phyloP scores from a whole-genome alignment of 2,113 vertebrate genomes.

The Plestiodon gilberti region DNA sequence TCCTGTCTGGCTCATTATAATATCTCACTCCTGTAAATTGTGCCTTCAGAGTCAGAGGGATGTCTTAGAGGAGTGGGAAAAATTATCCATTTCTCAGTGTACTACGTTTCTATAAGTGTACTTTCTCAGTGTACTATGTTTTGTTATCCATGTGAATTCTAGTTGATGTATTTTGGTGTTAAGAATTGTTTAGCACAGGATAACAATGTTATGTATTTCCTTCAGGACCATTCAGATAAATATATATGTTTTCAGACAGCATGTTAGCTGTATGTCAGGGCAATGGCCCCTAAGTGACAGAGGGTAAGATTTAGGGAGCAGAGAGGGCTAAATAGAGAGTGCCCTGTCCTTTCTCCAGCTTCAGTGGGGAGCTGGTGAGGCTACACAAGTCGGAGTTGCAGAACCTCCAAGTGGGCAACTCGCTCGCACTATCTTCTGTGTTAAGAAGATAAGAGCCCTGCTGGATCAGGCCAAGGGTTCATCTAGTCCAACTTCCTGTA shows the following conservation, averaged over 20 bases:
- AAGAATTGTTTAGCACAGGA: not conserved
- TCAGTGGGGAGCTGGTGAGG: too few species aligned
- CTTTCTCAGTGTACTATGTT: not conserved
- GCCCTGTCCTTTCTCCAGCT: too few species aligned
- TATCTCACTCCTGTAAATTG: not conserved
- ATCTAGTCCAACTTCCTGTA: too few species aligned
- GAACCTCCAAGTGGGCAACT: too few species aligned
- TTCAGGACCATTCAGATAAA: not conserved
- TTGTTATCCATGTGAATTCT: not conserved
- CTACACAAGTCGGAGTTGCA: too few species aligned
- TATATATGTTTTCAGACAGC: not conserved
- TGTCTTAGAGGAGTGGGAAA: not conserved
- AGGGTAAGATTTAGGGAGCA: not conserved
- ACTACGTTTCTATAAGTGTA: conserved; percentile 1
- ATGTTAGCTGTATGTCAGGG: not conserved
- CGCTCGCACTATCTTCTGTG: too few species aligned
- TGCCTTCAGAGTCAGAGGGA: too few species aligned
- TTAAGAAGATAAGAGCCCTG: too few species aligned
- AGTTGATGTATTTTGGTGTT: not conserved
- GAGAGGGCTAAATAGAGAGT: not conserved
- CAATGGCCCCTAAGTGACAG: not conserved
- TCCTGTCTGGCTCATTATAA: not conserved
- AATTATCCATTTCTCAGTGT: not conserved
- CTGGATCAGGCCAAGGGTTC: too few species aligned
- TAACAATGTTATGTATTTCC: not conserved